A percentile compares a stretch with the other conserved stretches of the same genome.
phyloP scores from a whole-genome alignment of 2,113 vertebrate species.

The Grus americana region DNA sequence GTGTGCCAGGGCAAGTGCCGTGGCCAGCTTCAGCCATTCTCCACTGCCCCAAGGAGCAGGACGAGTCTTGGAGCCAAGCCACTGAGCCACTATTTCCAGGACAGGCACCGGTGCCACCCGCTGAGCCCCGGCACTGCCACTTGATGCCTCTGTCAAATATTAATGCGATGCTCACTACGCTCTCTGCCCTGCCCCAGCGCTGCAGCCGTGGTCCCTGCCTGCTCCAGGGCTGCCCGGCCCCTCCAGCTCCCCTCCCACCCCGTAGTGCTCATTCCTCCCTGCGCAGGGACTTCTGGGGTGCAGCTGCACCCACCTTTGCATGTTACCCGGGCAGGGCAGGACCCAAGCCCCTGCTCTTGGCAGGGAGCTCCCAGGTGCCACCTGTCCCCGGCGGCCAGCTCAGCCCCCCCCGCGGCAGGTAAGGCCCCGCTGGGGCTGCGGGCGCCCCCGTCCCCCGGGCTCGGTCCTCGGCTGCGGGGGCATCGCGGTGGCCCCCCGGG shows the following conservation, averaged over 20 bases:
- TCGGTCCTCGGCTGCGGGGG: neutral
- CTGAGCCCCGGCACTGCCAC: neutral
- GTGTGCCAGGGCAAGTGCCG: accelerated
- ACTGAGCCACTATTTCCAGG: neutral
- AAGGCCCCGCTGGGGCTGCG: neutral
- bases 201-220: neutral
- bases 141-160: slow-evolving; percentile 34
- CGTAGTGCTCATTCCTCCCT: accelerated
- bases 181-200: neutral
- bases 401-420: neutral
- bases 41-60: neutral
- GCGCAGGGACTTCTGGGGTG: neutral
- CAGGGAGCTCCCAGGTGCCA: neutral
- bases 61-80: neutral
- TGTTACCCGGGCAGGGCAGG: neutral
- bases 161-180: neutral
- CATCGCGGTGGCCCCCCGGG: accelerated
- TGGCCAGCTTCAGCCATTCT: neutral
- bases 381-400: neutral
- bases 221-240: neutral
- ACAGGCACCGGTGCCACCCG: neutral
- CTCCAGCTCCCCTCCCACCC: neutral
- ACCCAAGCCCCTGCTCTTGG: neutral
- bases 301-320: neutral
- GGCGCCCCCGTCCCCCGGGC: too few relatives aligned